Evolutionary conservation across 2,888 invertebrate species (phyloP).

Genomic region (Caenorhabditis plicata): DNA sequence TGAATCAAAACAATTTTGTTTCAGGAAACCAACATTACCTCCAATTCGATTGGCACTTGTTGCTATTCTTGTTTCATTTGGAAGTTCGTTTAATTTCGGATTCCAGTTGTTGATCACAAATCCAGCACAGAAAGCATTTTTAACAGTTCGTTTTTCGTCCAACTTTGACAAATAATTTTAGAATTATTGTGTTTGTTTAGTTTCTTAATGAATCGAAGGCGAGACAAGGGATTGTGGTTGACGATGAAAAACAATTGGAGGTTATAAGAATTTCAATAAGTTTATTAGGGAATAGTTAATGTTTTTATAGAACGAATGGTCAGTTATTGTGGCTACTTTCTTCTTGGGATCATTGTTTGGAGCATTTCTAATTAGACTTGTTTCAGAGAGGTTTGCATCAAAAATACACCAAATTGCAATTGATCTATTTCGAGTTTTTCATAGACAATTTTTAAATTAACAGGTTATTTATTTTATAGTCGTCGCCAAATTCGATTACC

Average conservation of each 20-base stretch:
- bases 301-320: conserved; percentile 21
- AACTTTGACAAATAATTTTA: not conserved
- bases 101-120: conserved; percentile 26
- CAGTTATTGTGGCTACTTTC: conserved; percentile 15
- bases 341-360: conserved; percentile 15
- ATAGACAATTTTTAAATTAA: no score
- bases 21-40: conserved; percentile 4
- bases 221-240: not conserved
- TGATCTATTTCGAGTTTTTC: not conserved
- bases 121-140: conserved; percentile 23
- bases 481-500: no score
- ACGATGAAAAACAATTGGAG: not conserved
- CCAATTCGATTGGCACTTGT: not conserved
- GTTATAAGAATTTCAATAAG: not conserved
- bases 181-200: conserved; percentile 4
- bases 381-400: conserved; percentile 6
- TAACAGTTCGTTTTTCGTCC: conserved; percentile 1
- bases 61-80: conserved; percentile 9
- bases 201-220: conserved; percentile 15
- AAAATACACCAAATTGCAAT: not conserved
- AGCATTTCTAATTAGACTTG: conserved; percentile 8
- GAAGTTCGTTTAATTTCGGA: conserved; percentile 20
- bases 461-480: no score
- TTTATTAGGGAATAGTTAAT: not conserved
- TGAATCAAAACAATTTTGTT: no score